Evolutionary conservation across 1,140 invertebrate genomes (phyloP).

Genomic region (Euura lappo): DNA sequence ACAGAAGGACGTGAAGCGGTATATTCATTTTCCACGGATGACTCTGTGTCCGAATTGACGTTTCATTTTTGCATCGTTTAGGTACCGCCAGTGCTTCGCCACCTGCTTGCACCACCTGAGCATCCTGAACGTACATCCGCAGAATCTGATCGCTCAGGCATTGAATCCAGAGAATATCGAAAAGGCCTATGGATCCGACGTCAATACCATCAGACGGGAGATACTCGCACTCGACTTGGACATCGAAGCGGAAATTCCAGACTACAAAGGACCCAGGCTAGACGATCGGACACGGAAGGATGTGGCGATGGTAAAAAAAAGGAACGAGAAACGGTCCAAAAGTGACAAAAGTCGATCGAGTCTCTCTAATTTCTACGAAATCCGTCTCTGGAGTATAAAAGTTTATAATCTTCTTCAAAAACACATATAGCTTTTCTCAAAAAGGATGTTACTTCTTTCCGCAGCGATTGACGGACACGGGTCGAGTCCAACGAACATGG

Average conservation of each 20-base stretch:
- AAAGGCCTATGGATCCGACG: constrained; percentile 52
- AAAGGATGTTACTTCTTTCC: background rate
- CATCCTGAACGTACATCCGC: constrained; percentile 55
- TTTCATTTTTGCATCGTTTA: constrained; percentile 15
- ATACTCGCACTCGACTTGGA: constrained; percentile 62
- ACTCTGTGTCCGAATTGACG: too few relatives aligned
- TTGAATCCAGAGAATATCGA: constrained; percentile 57
- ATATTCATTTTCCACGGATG: background rate
- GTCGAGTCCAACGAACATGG: constrained; percentile 34
- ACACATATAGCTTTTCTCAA: too few relatives aligned
- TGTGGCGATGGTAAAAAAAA: constrained; percentile 55
- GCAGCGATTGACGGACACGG: background rate
- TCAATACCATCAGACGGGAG: constrained; percentile 50
- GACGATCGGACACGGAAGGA: constrained; percentile 40
- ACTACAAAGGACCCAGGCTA: constrained; percentile 63
- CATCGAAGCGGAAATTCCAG: constrained; percentile 63
- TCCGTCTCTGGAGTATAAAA: too few relatives aligned
- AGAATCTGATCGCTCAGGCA: constrained; percentile 58
- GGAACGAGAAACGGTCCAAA: too few relatives aligned
- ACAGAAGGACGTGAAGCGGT: constrained; percentile 54
- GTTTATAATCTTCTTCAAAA: too few relatives aligned
- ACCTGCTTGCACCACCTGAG: constrained; percentile 59
- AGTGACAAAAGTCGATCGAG: too few relatives aligned
- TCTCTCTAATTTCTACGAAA: too few relatives aligned
- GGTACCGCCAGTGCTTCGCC: constrained; percentile 52